phyloP scores from a whole-genome alignment of 1,140 invertebrate genomes.

The Philopotamus ludificatus region DNA sequence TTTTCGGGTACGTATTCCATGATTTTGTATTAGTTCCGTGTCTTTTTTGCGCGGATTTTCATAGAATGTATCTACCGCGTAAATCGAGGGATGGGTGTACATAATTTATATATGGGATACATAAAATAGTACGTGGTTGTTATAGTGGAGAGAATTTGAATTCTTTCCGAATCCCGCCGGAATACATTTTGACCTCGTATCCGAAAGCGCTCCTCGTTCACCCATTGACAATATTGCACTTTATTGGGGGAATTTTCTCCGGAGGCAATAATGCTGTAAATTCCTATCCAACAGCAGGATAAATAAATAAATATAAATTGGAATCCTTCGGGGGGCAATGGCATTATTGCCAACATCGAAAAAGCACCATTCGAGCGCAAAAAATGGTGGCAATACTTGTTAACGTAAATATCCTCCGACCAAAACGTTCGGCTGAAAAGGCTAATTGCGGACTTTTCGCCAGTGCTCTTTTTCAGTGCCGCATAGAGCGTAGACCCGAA shows the following conservation, averaged over 20 bases:
- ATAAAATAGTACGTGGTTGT: too few species aligned
- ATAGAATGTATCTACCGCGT: too few species aligned
- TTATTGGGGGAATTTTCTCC: constrained; percentile 3
- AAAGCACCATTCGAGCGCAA: not conserved
- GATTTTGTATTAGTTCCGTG: too few species aligned
- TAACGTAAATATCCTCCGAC: not conserved
- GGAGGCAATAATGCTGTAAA: constrained; percentile 3
- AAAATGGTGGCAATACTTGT: not conserved
- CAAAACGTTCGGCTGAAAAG: not conserved
- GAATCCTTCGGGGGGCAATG: not conserved
- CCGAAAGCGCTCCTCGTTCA: not conserved
- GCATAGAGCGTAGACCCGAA: too few species aligned
- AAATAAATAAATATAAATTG: constrained; percentile 6
- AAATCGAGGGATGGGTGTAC: too few species aligned
- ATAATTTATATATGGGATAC: too few species aligned
- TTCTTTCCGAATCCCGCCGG: too few species aligned
- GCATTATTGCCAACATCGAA: constrained; percentile 6
- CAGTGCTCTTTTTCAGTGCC: too few species aligned
- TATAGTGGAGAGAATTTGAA: too few species aligned
- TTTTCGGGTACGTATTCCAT: too few species aligned
- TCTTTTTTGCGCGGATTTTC: too few species aligned
- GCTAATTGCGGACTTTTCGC: not conserved
- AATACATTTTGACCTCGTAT: not conserved
- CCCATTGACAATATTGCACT: constrained; percentile 8
- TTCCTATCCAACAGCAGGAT: not conserved